Evolutionary conservation across 2,113 vertebrate species (phyloP).

Genomic region (Stomatorhinus ivindoensis): DNA sequence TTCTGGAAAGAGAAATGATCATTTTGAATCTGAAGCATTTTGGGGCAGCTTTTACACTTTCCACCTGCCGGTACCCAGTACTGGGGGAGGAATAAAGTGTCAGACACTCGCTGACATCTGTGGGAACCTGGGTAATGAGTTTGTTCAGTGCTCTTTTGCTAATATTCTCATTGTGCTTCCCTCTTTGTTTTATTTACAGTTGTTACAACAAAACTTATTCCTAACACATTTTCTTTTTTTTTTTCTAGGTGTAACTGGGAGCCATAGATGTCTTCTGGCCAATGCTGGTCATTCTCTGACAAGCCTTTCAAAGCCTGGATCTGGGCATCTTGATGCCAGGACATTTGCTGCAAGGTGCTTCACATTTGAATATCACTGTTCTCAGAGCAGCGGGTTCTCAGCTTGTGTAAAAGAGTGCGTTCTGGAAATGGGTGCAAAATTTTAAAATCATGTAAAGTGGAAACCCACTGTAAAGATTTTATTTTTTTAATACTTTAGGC

Average conservation of each 20-base stretch:
- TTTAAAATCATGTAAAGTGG: neutral
- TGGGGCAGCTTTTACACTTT: neutral
- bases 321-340: conserved; percentile 35
- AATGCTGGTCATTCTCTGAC: conserved; percentile 8
- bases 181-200: neutral
- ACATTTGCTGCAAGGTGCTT: conserved; percentile 52
- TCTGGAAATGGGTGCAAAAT: neutral
- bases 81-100: neutral
- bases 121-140: neutral
- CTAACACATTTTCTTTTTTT: neutral
- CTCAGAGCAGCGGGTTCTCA: neutral
- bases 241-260: conserved; percentile 47
- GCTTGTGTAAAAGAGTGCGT: neutral
- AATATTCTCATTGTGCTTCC: neutral
- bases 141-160: neutral
- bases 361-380: conserved; percentile 24
- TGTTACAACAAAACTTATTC: neutral
- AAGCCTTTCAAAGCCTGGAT: neutral
- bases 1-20: neutral
- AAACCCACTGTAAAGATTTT: neutral
- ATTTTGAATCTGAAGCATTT: neutral
- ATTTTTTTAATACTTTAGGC: neutral
- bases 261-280: conserved; percentile 43
- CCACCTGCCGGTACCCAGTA: neutral
- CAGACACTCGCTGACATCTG: neutral